Conservation (phyloP, 2,113 vertebrate genomes). For the Seriola quinqueradiata region DNA sequence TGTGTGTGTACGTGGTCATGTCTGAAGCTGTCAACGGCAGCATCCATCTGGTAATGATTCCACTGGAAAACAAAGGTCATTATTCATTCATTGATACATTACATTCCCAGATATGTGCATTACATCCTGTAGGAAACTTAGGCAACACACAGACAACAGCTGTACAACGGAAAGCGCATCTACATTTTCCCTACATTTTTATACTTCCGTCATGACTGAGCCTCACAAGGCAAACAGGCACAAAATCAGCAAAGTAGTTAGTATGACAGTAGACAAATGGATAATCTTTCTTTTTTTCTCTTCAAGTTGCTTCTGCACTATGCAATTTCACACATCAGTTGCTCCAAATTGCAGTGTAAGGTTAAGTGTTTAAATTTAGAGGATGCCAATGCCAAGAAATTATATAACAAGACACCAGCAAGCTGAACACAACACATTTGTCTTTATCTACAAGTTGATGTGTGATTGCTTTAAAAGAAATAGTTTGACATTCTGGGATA, state of each 20-base stretch:
- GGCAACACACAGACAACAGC: slow-evolving; percentile 16
- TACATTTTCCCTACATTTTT: slow-evolving; percentile 3
- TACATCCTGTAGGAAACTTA: slow-evolving; percentile 32
- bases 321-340: slow-evolving; percentile 60
- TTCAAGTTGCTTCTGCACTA: slow-evolving; percentile 27
- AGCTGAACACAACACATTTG: slow-evolving; percentile 4
- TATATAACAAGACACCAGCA: slow-evolving; percentile 38
- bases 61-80: slow-evolving; percentile 61
- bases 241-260: slow-evolving; percentile 17
- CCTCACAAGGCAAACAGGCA: not conserved
- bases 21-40: slow-evolving; percentile 63
- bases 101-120: slow-evolving; percentile 36
- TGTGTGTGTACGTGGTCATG: slow-evolving; percentile 30
- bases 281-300: not conserved
- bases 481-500: not conserved
- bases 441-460: slow-evolving; percentile 18
- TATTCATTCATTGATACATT: slow-evolving; percentile 60
- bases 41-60: slow-evolving; percentile 61
- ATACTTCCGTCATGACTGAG: not conserved
- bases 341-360: slow-evolving; percentile 58
- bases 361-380: slow-evolving; percentile 58
- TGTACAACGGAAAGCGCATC: slow-evolving; percentile 23
- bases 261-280: slow-evolving; percentile 1
- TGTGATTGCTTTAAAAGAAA: not conserved
- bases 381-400: slow-evolving; percentile 26